Evolutionary conservation across 2,797 vertebrate species (phyloP).

Genomic region (Propithecus perrieri): DNA sequence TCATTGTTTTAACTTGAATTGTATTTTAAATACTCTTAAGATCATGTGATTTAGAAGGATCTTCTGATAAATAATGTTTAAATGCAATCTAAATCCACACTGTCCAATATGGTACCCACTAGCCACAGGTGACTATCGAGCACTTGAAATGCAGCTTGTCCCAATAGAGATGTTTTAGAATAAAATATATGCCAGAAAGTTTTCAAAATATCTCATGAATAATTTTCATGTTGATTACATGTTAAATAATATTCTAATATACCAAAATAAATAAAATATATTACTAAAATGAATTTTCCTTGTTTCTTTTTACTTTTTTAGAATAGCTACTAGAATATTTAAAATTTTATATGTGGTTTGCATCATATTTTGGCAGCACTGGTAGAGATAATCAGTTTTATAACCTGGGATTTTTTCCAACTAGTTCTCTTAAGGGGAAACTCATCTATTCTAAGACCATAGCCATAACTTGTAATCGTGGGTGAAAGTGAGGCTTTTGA

Average conservation of each 20-base stretch:
- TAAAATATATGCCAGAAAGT: background rate
- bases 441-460: background rate
- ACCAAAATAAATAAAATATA: background rate
- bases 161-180: background rate
- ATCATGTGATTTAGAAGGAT: conserved; percentile 16
- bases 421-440: background rate
- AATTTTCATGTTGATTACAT: conserved; percentile 11
- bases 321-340: background rate
- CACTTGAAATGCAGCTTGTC: background rate
- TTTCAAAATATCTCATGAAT: background rate
- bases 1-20: conserved; percentile 24
- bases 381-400: conserved; percentile 33
- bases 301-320: background rate
- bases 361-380: background rate
- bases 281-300: background rate
- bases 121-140: background rate
- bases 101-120: background rate
- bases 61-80: background rate
- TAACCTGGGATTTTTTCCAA: conserved; percentile 15
- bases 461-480: background rate
- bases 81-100: background rate
- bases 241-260: conserved; percentile 14
- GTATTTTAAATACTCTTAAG: conserved; percentile 47
- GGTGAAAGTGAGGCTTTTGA: conserved; percentile 7
- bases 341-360: background rate